Evolutionary conservation across 2,797 vertebrate genomes (phyloP).

Genomic region (Carapus acus): DNA sequence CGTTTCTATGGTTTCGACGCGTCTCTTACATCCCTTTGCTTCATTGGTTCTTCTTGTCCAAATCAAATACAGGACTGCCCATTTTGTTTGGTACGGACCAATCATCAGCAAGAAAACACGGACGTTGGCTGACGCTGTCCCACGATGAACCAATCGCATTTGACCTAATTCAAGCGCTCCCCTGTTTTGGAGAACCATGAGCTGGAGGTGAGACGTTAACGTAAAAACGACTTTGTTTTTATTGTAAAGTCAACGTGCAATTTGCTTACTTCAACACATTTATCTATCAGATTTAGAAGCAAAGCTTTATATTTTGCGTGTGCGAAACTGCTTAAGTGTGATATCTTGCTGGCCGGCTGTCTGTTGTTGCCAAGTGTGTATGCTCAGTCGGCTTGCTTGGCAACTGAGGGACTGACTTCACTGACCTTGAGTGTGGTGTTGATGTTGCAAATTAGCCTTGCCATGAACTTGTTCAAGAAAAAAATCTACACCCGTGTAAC

Average conservation of each 20-base stretch:
- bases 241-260: too few species aligned
- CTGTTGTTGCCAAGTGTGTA: slow-evolving; percentile 39
- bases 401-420: slow-evolving; percentile 4
- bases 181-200: slow-evolving; percentile 23
- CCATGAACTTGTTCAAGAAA: too few species aligned
- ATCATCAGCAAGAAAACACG: slow-evolving; percentile 4
- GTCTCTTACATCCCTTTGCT: not conserved
- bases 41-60: slow-evolving; percentile 43
- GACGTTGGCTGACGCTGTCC: fast-evolving
- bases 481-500: too few species aligned
- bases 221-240: too few species aligned
- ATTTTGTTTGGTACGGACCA: not conserved
- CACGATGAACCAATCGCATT: slow-evolving; percentile 45
- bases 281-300: not conserved
- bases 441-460: too few species aligned
- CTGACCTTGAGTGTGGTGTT: not conserved
- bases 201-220: slow-evolving; percentile 3
- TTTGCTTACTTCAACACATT: not conserved
- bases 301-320: not conserved
- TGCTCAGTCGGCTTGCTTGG: slow-evolving; percentile 26
- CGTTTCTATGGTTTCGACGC: slow-evolving; percentile 66
- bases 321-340: slow-evolving; percentile 14
- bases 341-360: not conserved
- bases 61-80: slow-evolving; percentile 35
- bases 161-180: not conserved